phyloP scores from a whole-genome alignment of 2,113 vertebrate genomes.

The Ceuthmochares aereus region DNA sequence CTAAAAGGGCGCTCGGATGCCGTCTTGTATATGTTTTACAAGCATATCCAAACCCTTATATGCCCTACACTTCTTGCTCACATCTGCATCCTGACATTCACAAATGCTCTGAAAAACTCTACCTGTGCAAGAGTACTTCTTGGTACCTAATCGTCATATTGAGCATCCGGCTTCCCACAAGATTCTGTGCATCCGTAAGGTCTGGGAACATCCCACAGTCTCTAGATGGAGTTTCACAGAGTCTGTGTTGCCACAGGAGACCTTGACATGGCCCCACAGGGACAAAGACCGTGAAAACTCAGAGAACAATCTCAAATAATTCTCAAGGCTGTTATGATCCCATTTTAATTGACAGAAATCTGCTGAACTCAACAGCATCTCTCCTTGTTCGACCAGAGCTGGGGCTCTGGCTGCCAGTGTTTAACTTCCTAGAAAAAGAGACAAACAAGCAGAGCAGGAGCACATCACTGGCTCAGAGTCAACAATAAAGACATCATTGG shows the following conservation, averaged over 20 bases:
- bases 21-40: neutral
- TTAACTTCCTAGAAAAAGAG: neutral
- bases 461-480: neutral
- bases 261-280: neutral
- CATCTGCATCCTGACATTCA: neutral
- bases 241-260: neutral
- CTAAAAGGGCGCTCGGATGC: too few species aligned
- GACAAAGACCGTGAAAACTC: neutral
- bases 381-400: accelerated
- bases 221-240: neutral
- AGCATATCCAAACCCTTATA: neutral
- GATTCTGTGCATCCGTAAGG: neutral
- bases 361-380: neutral
- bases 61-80: neutral
- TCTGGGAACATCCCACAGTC: accelerated
- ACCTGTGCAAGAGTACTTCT: neutral
- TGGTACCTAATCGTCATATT: accelerated
- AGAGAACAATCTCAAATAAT: neutral
- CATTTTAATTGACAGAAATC: neutral
- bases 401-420: neutral
- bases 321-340: neutral
- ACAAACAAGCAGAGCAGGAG: neutral
- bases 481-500: neutral
- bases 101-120: neutral
- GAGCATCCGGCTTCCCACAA: neutral